A percentile compares a stretch with the other conserved stretches of the same genome.
Conservation (phyloP, 2,888 invertebrate genomes). For the Ditylenchus weischeri region DNA sequence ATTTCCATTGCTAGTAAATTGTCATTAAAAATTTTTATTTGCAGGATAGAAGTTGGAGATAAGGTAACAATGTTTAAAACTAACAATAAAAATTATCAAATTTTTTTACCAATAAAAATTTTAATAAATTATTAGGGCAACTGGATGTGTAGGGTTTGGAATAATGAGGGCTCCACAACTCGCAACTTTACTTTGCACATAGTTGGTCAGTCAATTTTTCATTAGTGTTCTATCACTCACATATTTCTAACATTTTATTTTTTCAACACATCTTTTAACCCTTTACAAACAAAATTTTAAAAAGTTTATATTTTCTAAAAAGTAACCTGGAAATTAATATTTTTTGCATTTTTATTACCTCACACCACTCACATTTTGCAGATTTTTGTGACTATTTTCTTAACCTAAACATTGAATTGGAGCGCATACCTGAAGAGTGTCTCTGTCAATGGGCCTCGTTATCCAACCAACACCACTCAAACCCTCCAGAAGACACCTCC, state of each 20-base stretch:
- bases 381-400: slow-evolving; percentile 56
- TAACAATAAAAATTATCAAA: too few species aligned
- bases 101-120: slow-evolving; percentile 1
- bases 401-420: slow-evolving; percentile 33
- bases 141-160: slow-evolving; percentile 57
- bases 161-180: slow-evolving; percentile 49
- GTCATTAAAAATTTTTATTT: too few species aligned
- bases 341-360: slow-evolving; percentile 23
- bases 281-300: neutral
- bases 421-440: slow-evolving; percentile 48
- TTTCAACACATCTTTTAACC: neutral
- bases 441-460: slow-evolving; percentile 50
- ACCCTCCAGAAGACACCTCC: slow-evolving; percentile 7
- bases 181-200: slow-evolving; percentile 57
- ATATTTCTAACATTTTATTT: neutral
- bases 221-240: too few species aligned
- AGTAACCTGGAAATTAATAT: neutral
- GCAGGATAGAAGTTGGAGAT: slow-evolving; percentile 48
- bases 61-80: slow-evolving; percentile 33
- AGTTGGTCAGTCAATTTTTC: slow-evolving; percentile 45
- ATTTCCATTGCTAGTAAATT: too few species aligned
- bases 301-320: neutral
- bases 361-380: slow-evolving; percentile 33
- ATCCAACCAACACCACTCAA: slow-evolving; percentile 27
- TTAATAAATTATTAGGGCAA: slow-evolving; percentile 40